Evolutionary conservation across 2,113 vertebrate species (phyloP), one percentile per base, ranked within the genome.

Genomic region (Corvus hawaiiensis): DNA sequence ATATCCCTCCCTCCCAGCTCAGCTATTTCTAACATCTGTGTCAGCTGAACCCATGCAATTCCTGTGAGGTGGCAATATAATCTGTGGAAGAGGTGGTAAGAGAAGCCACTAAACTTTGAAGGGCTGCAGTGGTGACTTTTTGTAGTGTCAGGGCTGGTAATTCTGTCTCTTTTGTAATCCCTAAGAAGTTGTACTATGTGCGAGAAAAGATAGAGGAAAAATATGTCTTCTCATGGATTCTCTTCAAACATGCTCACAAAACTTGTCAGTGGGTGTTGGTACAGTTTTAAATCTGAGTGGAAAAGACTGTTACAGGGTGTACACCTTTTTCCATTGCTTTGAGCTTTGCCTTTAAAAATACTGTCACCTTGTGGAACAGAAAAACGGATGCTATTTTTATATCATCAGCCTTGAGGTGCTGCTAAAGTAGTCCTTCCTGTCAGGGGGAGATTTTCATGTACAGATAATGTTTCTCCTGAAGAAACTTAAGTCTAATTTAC

Each of bases 1-100:
- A n/a, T 4, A 58, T 2, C 3, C 2, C 4, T 67, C 11, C 2
- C 6, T 77, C 23, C 48, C 8, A 69, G 3, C 3, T 62, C 7
- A 5, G 39, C 11, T 44, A 17, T 55, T 84, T 84, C 15, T n/a
- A 6, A 30, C 18, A 23, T 14, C 17, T 46, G 2, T 37, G 77
- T 74, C 71, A 67, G 69, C 43, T 58, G 46, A 64, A 54, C 27
- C 18, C 43, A 22, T 43, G 20, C 33, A 59, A 0, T 43, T 85
- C 18, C 33, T 64, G 35, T 19, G 33, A 63, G 10, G 20, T 51
- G 44, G 76, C 51, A 24, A 1, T 56, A 6, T 32, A 44, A 28
- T 44, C 14, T 78, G 12, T 72, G 56, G 52, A 87, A 63, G 48
- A 74, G 30, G 4, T 73, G n/a, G 49, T 43, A 16, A 68, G 78